Conservation (phyloP, 2,113 vertebrate species). For the Hipposideros armiger region DNA sequence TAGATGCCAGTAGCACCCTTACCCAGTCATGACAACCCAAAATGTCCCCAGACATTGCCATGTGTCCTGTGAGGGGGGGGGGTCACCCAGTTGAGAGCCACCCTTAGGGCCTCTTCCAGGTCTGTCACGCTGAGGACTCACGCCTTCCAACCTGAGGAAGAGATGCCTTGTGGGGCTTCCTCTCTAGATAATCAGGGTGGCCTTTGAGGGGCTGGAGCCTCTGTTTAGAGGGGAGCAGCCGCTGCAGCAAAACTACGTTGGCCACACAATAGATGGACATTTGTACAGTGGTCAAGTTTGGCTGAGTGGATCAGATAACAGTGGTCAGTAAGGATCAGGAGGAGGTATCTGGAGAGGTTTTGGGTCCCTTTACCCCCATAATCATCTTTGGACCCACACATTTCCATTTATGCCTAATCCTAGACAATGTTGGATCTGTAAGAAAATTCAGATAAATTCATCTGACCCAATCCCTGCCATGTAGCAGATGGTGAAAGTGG, state of each 20-base stretch:
- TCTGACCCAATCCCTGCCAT: background rate
- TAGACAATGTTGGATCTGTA: background rate
- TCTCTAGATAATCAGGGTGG: constrained; percentile 86
- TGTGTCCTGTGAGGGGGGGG: rapidly evolving
- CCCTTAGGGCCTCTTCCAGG: background rate
- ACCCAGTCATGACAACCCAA: rapidly evolving
- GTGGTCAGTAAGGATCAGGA: constrained; percentile 88
- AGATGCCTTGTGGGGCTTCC: constrained; percentile 74
- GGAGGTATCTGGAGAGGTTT: constrained; percentile 89
- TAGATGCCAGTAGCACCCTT: background rate
- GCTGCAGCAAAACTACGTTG: constrained; percentile 88
- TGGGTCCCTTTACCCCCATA: constrained; percentile 80
- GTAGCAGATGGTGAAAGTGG: no score
- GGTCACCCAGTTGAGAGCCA: rapidly evolving
- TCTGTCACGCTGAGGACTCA: rapidly evolving
- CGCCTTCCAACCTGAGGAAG: background rate
- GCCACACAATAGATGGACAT: constrained; percentile 91
- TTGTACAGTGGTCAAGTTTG: constrained; percentile 86
- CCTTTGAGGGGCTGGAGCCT: constrained; percentile 91
- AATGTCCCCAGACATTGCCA: background rate
- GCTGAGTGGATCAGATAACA: constrained; percentile 85
- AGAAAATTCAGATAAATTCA: background rate
- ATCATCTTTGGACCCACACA: constrained; percentile 86
- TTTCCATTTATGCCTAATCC: background rate
- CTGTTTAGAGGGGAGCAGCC: constrained; percentile 88